A percentile compares a stretch with the other conserved stretches of the same genome.
Evolutionary conservation across 2,888 invertebrate species (phyloP).

Genomic region (Kuschelorhynchus macadamiae): DNA sequence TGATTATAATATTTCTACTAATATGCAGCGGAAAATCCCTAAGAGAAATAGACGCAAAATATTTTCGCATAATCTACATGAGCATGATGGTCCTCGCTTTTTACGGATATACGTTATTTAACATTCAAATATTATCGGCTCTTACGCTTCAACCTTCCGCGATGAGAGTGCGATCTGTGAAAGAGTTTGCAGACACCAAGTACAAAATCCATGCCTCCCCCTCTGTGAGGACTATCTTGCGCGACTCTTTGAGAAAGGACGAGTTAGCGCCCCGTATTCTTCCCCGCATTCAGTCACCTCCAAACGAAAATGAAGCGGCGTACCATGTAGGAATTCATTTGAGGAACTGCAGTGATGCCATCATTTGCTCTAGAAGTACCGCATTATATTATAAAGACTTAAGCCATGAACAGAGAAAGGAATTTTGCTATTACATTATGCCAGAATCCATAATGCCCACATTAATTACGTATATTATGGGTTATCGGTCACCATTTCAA

Average conservation of each 20-base stretch:
- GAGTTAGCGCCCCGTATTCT: constrained; percentile 3
- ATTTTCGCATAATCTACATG: constrained; percentile 30
- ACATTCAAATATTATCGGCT: constrained; percentile 35
- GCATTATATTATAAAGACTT: constrained; percentile 6
- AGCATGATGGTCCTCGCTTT: constrained; percentile 37
- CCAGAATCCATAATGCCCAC: constrained; percentile 33
- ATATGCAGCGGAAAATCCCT: constrained; percentile 27
- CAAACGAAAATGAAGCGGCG: background rate
- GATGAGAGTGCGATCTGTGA: constrained; percentile 6
- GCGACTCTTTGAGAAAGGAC: background rate
- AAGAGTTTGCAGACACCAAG: constrained; percentile 26
- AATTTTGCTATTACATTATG: constrained; percentile 21
- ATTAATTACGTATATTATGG: constrained; percentile 26
- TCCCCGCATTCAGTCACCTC: constrained; percentile 6
- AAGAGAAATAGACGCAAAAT: constrained; percentile 1
- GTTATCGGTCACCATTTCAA: constrained; percentile 28
- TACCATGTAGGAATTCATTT: constrained; percentile 3
- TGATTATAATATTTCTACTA: constrained; percentile 29
- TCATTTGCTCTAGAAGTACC: constrained; percentile 24
- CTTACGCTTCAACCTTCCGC: constrained; percentile 12
- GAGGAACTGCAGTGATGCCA: constrained; percentile 23
- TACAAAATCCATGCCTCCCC: constrained; percentile 8
- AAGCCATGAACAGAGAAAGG: constrained; percentile 1
- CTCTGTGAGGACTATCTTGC: constrained; percentile 2
- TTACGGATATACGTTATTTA: constrained; percentile 34